These are phyloP conservation scores for Bos javanicus DNA, from an alignment of 2,113 vertebrate species.

Conservation along the genomic window DNA sequence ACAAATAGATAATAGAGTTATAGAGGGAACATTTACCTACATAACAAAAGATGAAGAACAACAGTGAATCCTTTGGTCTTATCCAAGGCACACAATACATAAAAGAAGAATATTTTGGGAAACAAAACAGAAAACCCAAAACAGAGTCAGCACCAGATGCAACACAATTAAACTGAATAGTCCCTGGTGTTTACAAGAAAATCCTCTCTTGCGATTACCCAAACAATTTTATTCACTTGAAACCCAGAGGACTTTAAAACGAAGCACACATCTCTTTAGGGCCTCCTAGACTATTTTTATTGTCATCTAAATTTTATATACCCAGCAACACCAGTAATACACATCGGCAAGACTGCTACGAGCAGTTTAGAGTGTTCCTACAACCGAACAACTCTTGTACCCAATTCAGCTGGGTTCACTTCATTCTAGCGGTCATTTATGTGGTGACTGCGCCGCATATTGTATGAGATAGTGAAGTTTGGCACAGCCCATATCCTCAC, in stretches of 20 bases:
- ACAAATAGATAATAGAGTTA: not conserved
- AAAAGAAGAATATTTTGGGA: slow-evolving; percentile 28
- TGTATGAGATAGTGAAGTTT: not conserved
- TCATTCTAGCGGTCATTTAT: not conserved
- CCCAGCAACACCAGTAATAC: slow-evolving; percentile 14
- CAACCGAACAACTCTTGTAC: not conserved
- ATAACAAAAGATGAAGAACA: not conserved
- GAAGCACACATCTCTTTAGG: not conserved
- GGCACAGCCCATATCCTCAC: not conserved
- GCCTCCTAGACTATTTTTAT: slow-evolving; percentile 63
- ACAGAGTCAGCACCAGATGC: slow-evolving; percentile 53
- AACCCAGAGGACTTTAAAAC: slow-evolving; percentile 51
- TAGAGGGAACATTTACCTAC: not conserved
- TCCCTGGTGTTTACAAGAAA: slow-evolving; percentile 45
- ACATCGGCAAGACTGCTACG: not conserved
- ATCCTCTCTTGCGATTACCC: slow-evolving; percentile 46
- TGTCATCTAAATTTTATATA: slow-evolving; percentile 31
- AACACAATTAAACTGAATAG: slow-evolving; percentile 53
- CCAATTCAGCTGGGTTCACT: not conserved
- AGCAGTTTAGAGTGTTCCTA: not conserved
- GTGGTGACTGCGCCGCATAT: accelerated
- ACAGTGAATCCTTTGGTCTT: not conserved
- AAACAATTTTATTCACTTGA: slow-evolving; percentile 52
- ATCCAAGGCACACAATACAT: not conserved
- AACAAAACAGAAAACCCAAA: not conserved